These are phyloP conservation scores for Aculops lycopersici DNA, from an alignment of 1,140 invertebrate species.

Conservation along the genomic window DNA sequence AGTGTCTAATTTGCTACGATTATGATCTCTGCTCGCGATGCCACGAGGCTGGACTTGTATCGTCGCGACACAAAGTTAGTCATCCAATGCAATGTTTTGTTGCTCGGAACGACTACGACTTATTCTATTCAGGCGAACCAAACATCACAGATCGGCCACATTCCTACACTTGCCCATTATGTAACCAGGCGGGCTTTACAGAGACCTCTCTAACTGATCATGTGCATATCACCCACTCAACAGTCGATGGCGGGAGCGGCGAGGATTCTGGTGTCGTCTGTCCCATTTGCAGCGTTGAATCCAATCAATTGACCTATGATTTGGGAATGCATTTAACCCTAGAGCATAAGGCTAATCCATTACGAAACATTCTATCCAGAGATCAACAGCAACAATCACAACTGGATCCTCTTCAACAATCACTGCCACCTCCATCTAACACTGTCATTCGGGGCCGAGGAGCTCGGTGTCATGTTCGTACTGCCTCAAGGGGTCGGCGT, in stretches of 20 bases:
- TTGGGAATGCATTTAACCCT: slow-evolving; percentile 76
- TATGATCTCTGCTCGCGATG: slow-evolving; percentile 89
- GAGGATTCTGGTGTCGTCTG: slow-evolving; percentile 27
- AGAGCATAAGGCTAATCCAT: slow-evolving; percentile 63
- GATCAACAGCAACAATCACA: too few relatives aligned
- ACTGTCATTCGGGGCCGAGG: slow-evolving; percentile 27
- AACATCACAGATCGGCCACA: slow-evolving; percentile 55
- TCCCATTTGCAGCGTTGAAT: slow-evolving; percentile 83
- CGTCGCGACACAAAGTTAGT: slow-evolving; percentile 66
- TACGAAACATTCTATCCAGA: slow-evolving; percentile 14
- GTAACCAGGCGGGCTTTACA: slow-evolving; percentile 75
- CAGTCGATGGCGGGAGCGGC: not conserved
- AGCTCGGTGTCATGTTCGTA: slow-evolving; percentile 43
- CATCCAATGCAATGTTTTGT: slow-evolving; percentile 96
- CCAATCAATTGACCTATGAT: slow-evolving; percentile 86
- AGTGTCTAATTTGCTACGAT: slow-evolving; percentile 93
- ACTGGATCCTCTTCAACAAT: too few relatives aligned
- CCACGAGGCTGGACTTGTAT: slow-evolving; percentile 70
- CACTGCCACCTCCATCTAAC: too few relatives aligned
- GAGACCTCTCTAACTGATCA: slow-evolving; percentile 72
- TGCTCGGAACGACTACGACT: slow-evolving; percentile 72
- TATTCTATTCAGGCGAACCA: slow-evolving; percentile 77
- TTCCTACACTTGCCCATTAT: slow-evolving; percentile 82
- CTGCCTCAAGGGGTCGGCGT: slow-evolving; percentile 31
- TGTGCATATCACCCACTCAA: slow-evolving; percentile 43